Percentiles rank a stretch among this genome's conserved stretches.
phyloP scores from a whole-genome alignment of 2,888 invertebrate genomes.

The Plusia festucae region DNA sequence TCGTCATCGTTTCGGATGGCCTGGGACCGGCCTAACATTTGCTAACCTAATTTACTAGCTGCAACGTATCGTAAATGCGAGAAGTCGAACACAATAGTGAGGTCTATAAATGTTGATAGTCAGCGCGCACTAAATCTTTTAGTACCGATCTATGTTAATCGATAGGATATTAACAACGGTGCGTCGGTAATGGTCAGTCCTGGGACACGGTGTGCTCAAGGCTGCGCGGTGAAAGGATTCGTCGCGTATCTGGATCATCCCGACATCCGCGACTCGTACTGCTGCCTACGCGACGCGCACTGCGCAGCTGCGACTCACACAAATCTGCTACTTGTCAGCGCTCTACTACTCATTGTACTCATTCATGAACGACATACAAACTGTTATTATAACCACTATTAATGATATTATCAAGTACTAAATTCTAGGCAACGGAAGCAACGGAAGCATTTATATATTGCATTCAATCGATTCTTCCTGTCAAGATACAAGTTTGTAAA shows the following conservation, averaged over 20 bases:
- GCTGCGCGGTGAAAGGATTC: conserved; percentile 86
- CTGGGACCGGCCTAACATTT: conserved; percentile 71
- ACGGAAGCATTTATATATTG: conserved; percentile 25
- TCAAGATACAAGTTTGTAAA: conserved; percentile 4
- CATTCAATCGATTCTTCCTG: conserved; percentile 31
- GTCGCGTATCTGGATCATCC: conserved; percentile 86
- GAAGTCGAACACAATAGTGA: conserved; percentile 71
- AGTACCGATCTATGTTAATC: conserved; percentile 85
- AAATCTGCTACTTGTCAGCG: conserved; percentile 12
- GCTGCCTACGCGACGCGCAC: conserved; percentile 28
- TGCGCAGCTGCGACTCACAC: conserved; percentile 16
- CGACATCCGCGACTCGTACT: conserved; percentile 62
- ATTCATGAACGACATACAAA: conserved; percentile 27
- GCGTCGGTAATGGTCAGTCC: conserved; percentile 84
- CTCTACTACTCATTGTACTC: conserved; percentile 20
- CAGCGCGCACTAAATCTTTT: conserved; percentile 77
- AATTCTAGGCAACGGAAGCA: conserved; percentile 15
- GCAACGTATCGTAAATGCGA: conserved; percentile 64
- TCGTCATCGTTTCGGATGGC: conserved; percentile 59
- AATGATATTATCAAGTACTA: conserved; percentile 23
- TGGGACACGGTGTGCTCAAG: conserved; percentile 78
- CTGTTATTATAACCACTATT: conserved; percentile 24
- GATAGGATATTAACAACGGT: conserved; percentile 83
- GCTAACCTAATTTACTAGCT: conserved; percentile 56
- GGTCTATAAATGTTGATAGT: conserved; percentile 68